These are phyloP conservation scores for Rhinella marina DNA, from an alignment of 2,797 vertebrate species.

Conservation along the genomic window DNA sequence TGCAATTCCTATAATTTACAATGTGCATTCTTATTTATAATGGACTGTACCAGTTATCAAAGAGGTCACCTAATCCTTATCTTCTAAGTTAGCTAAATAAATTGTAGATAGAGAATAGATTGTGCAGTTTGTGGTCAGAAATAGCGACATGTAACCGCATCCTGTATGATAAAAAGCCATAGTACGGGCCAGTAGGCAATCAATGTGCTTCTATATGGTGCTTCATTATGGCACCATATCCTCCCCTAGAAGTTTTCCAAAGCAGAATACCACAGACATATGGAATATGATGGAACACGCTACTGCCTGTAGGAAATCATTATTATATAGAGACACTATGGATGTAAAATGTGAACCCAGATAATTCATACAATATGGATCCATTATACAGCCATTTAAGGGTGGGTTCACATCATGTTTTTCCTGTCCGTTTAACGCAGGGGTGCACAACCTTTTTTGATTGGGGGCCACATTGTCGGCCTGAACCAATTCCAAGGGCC, in stretches of 20 bases:
- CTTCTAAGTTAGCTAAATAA: not conserved
- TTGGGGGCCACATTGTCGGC: no score
- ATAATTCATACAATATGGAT: not conserved
- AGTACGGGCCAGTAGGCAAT: not conserved
- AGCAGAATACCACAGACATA: no score
- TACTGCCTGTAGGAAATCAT: not conserved
- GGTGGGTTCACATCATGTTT: no score
- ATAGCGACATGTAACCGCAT: not conserved
- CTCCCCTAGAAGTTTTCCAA: not conserved
- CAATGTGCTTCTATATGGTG: not conserved
- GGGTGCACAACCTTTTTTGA: no score
- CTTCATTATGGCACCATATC: not conserved
- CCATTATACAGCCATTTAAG: no score
- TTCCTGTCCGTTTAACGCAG: no score
- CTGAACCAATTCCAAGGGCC: no score
- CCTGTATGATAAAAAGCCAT: not conserved
- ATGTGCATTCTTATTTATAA: not conserved
- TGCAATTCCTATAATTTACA: not conserved
- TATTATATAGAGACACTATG: not conserved
- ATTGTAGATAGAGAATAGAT: not conserved
- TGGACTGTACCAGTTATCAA: not conserved
- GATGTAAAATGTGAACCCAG: not conserved
- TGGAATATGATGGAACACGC: no score
- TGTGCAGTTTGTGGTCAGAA: not conserved
- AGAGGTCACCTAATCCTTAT: not conserved